Evolutionary conservation across 1,140 invertebrate species (phyloP).

Genomic region (Steinernema khuongi): DNA sequence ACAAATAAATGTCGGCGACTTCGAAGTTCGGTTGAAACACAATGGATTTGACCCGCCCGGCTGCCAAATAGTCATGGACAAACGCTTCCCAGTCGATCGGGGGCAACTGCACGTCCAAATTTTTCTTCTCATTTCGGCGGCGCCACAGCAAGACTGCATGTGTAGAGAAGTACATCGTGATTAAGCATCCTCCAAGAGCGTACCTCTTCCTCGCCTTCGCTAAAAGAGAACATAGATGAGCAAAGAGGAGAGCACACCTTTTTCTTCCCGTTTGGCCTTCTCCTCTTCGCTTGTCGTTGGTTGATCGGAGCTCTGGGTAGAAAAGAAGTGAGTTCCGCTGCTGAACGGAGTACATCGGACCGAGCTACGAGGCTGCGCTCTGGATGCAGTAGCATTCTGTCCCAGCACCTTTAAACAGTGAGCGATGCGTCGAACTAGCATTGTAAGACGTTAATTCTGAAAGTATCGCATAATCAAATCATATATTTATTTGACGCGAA

Average conservation of each 20-base stretch:
- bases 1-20: conserved; percentile 18
- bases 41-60: conserved; percentile 19
- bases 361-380: neutral
- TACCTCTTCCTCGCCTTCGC: conserved; percentile 15
- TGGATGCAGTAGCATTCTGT: too few relatives aligned
- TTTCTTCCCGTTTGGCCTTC: neutral
- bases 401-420: too few relatives aligned
- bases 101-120: conserved; percentile 19
- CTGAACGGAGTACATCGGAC: too few relatives aligned
- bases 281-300: neutral
- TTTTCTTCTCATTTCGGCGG: conserved; percentile 4
- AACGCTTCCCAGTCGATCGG: conserved; percentile 12
- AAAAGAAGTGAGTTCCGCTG: neutral
- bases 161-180: conserved; percentile 13
- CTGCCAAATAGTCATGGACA: conserved; percentile 16
- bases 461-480: too few relatives aligned
- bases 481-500: too few relatives aligned
- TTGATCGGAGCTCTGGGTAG: neutral
- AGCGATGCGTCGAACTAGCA: too few relatives aligned
- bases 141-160: conserved; percentile 25
- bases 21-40: conserved; percentile 22
- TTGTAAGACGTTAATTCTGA: too few relatives aligned
- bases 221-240: neutral
- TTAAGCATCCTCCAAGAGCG: conserved; percentile 16
- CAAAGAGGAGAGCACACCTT: conserved; percentile 14